Evolutionary conservation across 2,888 invertebrate genomes (phyloP).

Genomic region (Dyspetes luteomarginatus): DNA sequence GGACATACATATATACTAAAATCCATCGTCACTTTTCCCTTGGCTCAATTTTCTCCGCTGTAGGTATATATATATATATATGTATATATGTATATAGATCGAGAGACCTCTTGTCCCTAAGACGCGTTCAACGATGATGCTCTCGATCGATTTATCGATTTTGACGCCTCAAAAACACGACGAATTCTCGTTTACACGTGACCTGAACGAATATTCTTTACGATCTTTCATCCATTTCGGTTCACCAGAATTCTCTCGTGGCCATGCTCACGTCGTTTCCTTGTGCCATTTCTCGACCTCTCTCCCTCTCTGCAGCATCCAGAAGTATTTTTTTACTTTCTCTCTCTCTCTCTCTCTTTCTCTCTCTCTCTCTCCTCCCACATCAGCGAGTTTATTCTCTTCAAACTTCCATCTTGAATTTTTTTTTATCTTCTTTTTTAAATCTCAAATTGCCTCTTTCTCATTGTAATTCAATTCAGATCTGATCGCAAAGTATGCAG

Average conservation of each 20-base stretch:
- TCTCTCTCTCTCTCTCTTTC: no score
- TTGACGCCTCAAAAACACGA: constrained; percentile 44
- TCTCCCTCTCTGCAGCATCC: background rate
- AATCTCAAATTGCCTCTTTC: no score
- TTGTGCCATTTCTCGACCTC: background rate
- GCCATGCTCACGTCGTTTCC: background rate
- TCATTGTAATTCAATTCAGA: no score
- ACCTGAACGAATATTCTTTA: constrained; percentile 31
- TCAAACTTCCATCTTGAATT: no score
- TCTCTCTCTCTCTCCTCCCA: no score
- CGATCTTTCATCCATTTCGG: constrained; percentile 21
- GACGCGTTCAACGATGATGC: background rate
- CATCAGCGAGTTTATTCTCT: no score
- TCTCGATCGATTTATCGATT: constrained; percentile 54
- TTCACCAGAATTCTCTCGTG: background rate
- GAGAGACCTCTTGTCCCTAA: background rate
- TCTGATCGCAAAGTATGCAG: no score
- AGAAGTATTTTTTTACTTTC: no score
- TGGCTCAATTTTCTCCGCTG: background rate
- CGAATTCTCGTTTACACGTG: constrained; percentile 51
- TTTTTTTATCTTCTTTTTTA: no score
- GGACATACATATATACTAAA: no score
- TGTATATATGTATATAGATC: no score
- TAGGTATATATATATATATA: no score
- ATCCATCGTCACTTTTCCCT: constrained; percentile 18